A percentile compares a stretch with the other conserved stretches of the same genome.
Evolutionary conservation across 2,113 vertebrate genomes (phyloP).

Genomic region (Ammodytes dubius): DNA sequence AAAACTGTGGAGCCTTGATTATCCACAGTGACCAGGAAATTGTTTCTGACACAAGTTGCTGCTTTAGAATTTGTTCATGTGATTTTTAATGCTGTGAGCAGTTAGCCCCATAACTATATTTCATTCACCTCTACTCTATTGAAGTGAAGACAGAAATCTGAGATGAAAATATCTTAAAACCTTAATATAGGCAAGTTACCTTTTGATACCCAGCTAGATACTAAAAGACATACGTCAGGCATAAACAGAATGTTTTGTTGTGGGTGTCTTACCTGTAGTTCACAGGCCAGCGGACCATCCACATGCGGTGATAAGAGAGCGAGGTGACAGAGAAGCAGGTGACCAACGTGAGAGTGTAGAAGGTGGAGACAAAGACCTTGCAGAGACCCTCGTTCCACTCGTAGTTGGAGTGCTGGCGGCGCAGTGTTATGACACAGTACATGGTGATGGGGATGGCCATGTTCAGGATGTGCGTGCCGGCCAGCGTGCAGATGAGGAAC

Average conservation of each 20-base stretch:
- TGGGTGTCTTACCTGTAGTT: constrained; percentile 90
- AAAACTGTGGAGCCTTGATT: neutral
- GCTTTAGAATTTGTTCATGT: neutral
- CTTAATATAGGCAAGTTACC: neutral
- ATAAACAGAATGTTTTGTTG: neutral
- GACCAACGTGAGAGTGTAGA: constrained; percentile 94
- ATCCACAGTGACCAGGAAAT: neutral
- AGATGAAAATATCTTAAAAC: neutral
- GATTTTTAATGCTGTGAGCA: neutral
- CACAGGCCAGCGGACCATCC: constrained; percentile 97
- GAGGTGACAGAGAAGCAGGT: constrained; percentile 96
- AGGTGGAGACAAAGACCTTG: constrained; percentile 95
- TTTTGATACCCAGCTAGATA: neutral
- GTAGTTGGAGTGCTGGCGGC: constrained; percentile 88
- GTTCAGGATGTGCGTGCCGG: constrained; percentile 95
- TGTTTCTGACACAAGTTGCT: neutral
- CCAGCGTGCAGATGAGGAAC: constrained; percentile 92
- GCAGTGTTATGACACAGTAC: constrained; percentile 91
- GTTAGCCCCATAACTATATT: neutral
- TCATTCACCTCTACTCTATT: neutral
- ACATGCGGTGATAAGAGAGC: constrained; percentile 96
- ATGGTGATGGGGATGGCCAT: constrained; percentile 92
- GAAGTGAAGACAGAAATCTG: neutral
- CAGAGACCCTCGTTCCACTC: constrained; percentile 96
- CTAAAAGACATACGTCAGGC: neutral